Base-by-base conservation (phyloP, 2,113 vertebrate species). In the Eolophus roseicapilla region DNA sequence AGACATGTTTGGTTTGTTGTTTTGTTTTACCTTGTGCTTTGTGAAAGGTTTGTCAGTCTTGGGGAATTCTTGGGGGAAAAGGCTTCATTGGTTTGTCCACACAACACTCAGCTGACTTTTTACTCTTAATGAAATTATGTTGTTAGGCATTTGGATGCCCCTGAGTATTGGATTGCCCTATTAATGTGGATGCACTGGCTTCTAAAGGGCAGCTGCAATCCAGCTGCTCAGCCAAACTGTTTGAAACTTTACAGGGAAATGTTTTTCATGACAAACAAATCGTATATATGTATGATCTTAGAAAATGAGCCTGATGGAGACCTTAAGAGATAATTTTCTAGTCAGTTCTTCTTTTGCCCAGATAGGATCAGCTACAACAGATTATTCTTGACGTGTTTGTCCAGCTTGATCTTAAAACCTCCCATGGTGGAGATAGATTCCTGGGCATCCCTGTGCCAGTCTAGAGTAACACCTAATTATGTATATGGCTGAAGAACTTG, bases 281-380 rank as follows among this genome's bases (percentile, higher is more conserved):
- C 49, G 4, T 67, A 10, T 55, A 3, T 46, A 8, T 59, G 10
- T 41, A 35, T 63, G 68, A 63, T 20, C 43, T 76, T 50, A 55
- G 43, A 55, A 89, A 94, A 76, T 7, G 17, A 73, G 37, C 52
- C 24, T 41, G 23, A 55, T 52, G 18, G 62, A 79, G 39, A 64
- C 44, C 44, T 44, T 47, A 28, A 64, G 62, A 49, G 39, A 16
- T 52, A 53, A 13, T 44, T 17, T 20, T 73, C 10, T 25, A 57
- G 62, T 4, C 0, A 0, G 4, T 65, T 47, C 10, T 82, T 64
- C 35, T 89, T 90, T 67, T 79, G 0, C 0, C 18, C 10, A 8
- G 17, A 3, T 11, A 80, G 86, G 21, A 80, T 88, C 41, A 88
- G 37, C 71, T 80, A 44, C 15, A 31, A 25, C 41, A 90, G 57